A percentile compares a stretch with the other conserved stretches of the same genome.
Evolutionary conservation across 1,140 invertebrate species (phyloP).

Genomic region (Drosophila pachea): DNA sequence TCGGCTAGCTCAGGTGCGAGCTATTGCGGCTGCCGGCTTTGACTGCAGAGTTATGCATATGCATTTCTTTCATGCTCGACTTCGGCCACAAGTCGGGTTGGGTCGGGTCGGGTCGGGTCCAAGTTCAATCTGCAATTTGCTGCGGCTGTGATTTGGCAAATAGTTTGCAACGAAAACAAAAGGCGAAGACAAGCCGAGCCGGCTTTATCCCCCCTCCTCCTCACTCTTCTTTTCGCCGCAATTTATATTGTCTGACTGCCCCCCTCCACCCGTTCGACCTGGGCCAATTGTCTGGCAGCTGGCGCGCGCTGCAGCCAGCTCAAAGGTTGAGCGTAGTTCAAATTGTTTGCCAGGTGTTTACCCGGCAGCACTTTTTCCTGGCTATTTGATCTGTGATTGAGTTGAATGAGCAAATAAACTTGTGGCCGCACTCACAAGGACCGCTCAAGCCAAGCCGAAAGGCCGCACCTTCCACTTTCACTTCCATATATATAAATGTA

Average conservation of each 20-base stretch:
- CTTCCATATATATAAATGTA: too few relatives aligned
- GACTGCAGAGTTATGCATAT: conserved; percentile 60
- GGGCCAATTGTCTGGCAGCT: neutral
- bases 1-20: too few relatives aligned
- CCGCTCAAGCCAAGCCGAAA: conserved; percentile 27
- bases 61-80: conserved; percentile 38
- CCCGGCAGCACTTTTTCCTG: conserved; percentile 61
- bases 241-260: conserved; percentile 68
- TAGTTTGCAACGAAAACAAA: conserved; percentile 69
- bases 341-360: conserved; percentile 74
- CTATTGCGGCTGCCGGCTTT: too few relatives aligned
- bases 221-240: conserved; percentile 39
- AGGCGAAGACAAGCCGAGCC: conserved; percentile 40
- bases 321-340: conserved; percentile 71
- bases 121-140: conserved; percentile 56
- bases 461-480: conserved; percentile 38
- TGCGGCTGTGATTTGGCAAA: conserved; percentile 61
- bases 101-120: conserved; percentile 5
- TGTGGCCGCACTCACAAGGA: conserved; percentile 51
- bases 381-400: conserved; percentile 76
- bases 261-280: neutral
- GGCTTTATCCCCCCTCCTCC: conserved; percentile 53
- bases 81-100: conserved; percentile 1
- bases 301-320: conserved; percentile 44
- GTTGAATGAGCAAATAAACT: conserved; percentile 75